These are phyloP conservation scores for Campylomormyrus tamandua DNA, from an alignment of 2,113 vertebrate species.

Conservation along the genomic window DNA sequence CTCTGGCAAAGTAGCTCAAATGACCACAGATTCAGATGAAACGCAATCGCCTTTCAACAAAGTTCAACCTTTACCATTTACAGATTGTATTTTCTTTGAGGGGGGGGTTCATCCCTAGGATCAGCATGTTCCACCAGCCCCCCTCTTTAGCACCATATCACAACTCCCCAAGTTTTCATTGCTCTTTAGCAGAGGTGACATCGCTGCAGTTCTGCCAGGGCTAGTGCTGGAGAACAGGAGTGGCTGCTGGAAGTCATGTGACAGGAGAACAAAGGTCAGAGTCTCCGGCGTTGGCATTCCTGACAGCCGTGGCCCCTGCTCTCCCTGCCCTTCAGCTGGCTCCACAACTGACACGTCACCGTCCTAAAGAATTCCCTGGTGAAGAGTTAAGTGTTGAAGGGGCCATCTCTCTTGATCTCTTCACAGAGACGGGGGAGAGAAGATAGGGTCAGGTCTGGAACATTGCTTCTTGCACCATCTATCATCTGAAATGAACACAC, in stretches of 20 bases:
- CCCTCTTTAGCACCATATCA: background rate
- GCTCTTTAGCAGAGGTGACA: background rate
- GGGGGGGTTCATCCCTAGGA: background rate
- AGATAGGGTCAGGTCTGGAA: conserved; percentile 68
- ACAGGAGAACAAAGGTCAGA: background rate
- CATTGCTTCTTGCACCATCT: conserved; percentile 85
- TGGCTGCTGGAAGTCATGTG: background rate
- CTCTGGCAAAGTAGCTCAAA: background rate
- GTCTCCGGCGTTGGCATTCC: background rate
- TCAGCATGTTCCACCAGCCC: background rate
- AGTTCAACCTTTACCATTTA: background rate
- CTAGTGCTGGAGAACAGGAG: background rate
- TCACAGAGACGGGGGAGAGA: conserved; percentile 82
- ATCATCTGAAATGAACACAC: conserved; percentile 67
- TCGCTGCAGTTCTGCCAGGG: too few species aligned
- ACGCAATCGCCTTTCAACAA: too few species aligned
- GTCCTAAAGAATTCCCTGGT: conserved; percentile 77
- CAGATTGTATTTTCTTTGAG: background rate
- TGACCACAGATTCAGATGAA: background rate
- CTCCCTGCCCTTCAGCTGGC: conserved; percentile 39
- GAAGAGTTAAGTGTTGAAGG: conserved; percentile 67
- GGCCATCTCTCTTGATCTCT: conserved; percentile 70
- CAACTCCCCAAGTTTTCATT: background rate
- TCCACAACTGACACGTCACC: conserved; percentile 93
- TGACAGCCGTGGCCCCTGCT: background rate